Evolutionary conservation across 92 coral and sea anemone genomes (phyloP).

Genomic region (Blastomussa wellsi): DNA sequence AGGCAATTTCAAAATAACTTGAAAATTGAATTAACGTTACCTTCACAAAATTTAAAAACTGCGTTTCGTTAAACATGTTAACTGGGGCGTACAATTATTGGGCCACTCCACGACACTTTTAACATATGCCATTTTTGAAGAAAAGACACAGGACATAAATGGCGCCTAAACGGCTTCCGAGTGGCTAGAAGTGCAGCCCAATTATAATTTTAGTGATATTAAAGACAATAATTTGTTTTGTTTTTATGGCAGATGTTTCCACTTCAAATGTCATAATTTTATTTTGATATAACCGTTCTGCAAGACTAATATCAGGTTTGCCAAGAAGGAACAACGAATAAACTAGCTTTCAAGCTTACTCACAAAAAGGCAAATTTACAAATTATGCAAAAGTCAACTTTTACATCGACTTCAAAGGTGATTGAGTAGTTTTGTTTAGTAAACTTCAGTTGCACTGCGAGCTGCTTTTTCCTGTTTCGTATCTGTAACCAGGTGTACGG

Average conservation of each 20-base stretch:
- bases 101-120: neutral
- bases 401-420: neutral
- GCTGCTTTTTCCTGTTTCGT: neutral
- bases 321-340: neutral
- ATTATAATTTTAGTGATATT: slow-evolving; percentile 32
- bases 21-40: neutral
- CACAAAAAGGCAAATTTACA: neutral
- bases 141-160: neutral
- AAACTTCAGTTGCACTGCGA: slow-evolving; percentile 4
- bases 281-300: neutral
- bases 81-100: neutral
- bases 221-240: slow-evolving; percentile 26
- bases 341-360: neutral
- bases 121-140: slow-evolving; percentile 8
- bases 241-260: slow-evolving; percentile 19
- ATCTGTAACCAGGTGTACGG: slow-evolving; percentile 2
- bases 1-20: neutral
- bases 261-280: slow-evolving; percentile 1
- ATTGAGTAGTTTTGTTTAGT: neutral
- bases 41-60: neutral
- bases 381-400: neutral
- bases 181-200: slow-evolving; percentile 15
- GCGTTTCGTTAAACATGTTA: neutral
- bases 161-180: slow-evolving; percentile 13
- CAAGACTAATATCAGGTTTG: neutral